A percentile compares a stretch with the other conserved stretches of the same genome.
Conservation (phyloP, 2,797 vertebrate genomes). For the Mareca strepera region DNA sequence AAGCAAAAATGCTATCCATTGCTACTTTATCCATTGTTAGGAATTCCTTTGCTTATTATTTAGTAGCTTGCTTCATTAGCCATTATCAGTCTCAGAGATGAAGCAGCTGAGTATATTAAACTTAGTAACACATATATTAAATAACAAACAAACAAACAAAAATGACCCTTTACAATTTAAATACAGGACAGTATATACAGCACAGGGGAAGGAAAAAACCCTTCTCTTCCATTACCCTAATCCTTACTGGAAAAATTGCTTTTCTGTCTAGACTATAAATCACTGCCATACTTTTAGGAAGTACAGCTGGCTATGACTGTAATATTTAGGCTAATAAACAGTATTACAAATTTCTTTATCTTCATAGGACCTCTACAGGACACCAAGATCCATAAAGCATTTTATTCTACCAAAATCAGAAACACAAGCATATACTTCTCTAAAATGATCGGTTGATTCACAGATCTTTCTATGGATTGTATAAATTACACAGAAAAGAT, state of each 20-base stretch:
- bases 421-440: not conserved
- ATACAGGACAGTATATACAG: not conserved
- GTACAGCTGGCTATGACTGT: not conserved
- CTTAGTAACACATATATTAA: not conserved
- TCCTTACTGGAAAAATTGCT: not conserved
- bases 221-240: not conserved
- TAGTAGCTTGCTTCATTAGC: not conserved
- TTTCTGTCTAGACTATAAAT: not conserved
- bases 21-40: not conserved
- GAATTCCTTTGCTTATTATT: not conserved
- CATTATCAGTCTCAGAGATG: not conserved
- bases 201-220: not conserved
- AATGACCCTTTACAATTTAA: not conserved
- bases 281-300: not conserved
- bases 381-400: not conserved
- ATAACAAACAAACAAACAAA: too few relatives aligned
- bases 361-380: not conserved
- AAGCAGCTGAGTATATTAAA: not conserved
- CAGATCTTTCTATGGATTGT: not conserved
- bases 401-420: not conserved
- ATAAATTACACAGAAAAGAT: not conserved
- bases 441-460: not conserved
- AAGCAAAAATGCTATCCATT: not conserved
- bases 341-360: not conserved
- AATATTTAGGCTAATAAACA: not conserved